A percentile compares a stretch with the other conserved stretches of the same genome.
These are phyloP conservation scores for Drosophila nigrodunni DNA, from an alignment of 1,140 invertebrate genomes.

Conservation along the genomic window DNA sequence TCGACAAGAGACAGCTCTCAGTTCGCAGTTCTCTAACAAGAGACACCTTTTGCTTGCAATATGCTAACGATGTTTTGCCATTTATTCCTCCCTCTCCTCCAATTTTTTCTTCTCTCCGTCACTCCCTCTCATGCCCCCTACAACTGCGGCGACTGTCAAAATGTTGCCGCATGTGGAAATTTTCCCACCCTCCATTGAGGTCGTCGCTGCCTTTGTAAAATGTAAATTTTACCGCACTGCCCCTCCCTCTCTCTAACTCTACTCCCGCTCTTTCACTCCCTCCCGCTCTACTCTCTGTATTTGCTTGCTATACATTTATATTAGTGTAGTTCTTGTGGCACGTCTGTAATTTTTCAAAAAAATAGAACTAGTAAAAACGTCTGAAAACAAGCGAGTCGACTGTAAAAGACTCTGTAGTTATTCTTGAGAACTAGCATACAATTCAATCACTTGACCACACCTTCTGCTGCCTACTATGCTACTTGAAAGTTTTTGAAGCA, in stretches of 20 bases:
- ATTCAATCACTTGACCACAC: no score
- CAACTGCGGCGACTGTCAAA: constrained; percentile 66
- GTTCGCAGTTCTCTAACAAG: constrained; percentile 59
- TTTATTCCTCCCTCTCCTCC: constrained; percentile 1
- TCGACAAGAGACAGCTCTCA: constrained; percentile 15
- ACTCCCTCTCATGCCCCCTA: not conserved
- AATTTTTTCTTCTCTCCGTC: not conserved
- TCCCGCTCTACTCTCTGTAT: not conserved
- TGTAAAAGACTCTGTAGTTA: no score
- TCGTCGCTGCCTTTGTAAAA: constrained; percentile 61
- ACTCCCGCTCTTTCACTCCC: no score
- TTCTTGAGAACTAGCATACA: no score
- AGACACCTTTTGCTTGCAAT: constrained; percentile 76
- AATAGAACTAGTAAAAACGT: no score
- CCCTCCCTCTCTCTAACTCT: no score
- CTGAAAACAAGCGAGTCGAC: no score
- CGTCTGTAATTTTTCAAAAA: constrained; percentile 50
- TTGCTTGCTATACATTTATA: constrained; percentile 71
- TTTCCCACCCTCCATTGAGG: constrained; percentile 79
- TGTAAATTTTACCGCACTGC: constrained; percentile 60
- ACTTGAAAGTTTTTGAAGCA: no score
- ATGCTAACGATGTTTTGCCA: constrained; percentile 71
- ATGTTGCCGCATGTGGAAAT: constrained; percentile 73
- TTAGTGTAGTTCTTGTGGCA: constrained; percentile 58
- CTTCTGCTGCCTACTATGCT: no score